Conservation (phyloP, 2,888 invertebrate species). For the Agrilus mali region DNA sequence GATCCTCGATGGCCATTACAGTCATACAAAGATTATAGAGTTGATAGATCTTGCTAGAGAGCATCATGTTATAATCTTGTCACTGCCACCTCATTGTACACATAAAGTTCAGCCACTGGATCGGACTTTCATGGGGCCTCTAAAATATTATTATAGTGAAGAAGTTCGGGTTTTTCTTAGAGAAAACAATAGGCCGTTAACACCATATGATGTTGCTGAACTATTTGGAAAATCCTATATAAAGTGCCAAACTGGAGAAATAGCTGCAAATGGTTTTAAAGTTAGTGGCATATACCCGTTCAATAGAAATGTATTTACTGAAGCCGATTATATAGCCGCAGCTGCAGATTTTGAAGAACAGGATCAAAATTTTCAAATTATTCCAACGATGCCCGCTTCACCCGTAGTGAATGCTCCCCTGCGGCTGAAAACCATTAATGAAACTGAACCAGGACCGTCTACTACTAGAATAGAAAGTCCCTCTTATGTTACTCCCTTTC, state of each 20-base stretch:
- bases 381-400: no score
- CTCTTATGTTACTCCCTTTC: no score
- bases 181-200: not conserved
- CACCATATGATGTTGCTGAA: not conserved
- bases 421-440: no score
- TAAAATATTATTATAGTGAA: not conserved
- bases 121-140: not conserved
- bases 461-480: no score
- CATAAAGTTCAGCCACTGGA: slow-evolving; percentile 1
- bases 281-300: no score
- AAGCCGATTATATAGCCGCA: no score
- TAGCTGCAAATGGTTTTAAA: no score
- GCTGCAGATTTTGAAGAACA: no score
- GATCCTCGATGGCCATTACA: not conserved
- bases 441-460: no score
- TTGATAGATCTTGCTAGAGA: not conserved
- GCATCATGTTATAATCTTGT: not conserved
- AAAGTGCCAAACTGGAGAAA: not conserved
- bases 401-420: no score
- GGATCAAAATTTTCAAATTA: no score
- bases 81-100: not conserved
- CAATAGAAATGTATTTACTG: no score
- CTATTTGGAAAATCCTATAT: not conserved
- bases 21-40: not conserved
- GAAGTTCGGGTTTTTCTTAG: not conserved